Evolutionary conservation across 2,888 invertebrate species (phyloP).

Genomic region (Epirrhoe alternata): DNA sequence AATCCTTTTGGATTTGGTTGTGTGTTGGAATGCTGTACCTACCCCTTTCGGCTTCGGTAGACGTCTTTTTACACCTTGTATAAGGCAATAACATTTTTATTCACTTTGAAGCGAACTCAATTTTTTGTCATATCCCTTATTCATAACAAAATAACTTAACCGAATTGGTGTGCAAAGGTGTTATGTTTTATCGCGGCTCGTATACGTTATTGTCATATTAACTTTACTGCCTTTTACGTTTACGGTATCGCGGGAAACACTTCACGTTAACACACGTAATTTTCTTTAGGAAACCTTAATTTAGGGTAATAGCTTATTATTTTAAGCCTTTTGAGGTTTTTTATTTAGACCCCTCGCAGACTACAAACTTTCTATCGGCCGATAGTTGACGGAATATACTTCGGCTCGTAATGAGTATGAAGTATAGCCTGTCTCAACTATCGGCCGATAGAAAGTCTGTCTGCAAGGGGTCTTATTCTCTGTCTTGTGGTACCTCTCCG

Average conservation of each 20-base stretch:
- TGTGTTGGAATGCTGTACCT: too few relatives aligned
- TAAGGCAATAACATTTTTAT: background rate
- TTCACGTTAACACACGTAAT: constrained; percentile 29
- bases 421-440: too few relatives aligned
- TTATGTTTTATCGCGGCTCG: constrained; percentile 25
- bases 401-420: too few relatives aligned
- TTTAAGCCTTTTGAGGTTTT: constrained; percentile 2
- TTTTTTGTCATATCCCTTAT: constrained; percentile 6
- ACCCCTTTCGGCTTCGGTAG: too few relatives aligned
- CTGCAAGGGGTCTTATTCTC: too few relatives aligned
- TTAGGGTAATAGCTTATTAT: constrained; percentile 13
- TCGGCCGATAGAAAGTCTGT: too few relatives aligned
- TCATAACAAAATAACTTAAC: constrained; percentile 29
- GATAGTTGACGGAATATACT: too few relatives aligned
- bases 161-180: constrained; percentile 34
- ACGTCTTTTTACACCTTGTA: too few relatives aligned
- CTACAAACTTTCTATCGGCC: too few relatives aligned
- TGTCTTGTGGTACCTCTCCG: too few relatives aligned
- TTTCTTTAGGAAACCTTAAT: constrained; percentile 24
- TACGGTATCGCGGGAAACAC: constrained; percentile 42
- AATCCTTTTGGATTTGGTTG: too few relatives aligned
- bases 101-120: background rate
- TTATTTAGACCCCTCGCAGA: too few relatives aligned
- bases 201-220: constrained; percentile 42
- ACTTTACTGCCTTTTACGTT: constrained; percentile 42